Evolutionary conservation across 2,113 vertebrate species (phyloP).

Genomic region (Trogon melanurus): DNA sequence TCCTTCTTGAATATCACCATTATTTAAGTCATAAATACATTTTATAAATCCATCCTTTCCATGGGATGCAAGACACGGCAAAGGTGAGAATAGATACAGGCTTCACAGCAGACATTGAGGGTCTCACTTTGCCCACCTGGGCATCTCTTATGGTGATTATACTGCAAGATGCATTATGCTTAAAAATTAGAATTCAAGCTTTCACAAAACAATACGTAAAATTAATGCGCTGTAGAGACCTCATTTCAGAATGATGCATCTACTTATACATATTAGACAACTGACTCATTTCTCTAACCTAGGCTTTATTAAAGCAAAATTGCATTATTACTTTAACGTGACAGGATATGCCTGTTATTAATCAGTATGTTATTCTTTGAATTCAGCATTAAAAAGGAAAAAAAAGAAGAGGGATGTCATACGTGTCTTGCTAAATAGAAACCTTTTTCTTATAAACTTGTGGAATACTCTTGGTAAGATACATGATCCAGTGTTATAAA

Average conservation of each 20-base stretch:
- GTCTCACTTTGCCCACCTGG: neutral
- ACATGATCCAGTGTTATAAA: neutral
- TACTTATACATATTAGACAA: neutral
- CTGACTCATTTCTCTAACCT: neutral
- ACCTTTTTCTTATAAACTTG: neutral
- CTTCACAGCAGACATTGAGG: fast-evolving
- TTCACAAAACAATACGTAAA: neutral
- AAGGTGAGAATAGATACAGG: neutral
- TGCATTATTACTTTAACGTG: neutral
- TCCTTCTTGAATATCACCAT: neutral
- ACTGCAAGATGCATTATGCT: neutral
- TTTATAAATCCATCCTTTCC: neutral
- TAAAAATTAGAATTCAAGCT: neutral
- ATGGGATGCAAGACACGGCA: neutral
- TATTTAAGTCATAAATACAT: neutral
- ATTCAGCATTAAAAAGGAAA: neutral
- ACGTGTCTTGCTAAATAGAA: conserved; percentile 4
- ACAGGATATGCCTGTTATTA: neutral
- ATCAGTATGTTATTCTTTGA: neutral
- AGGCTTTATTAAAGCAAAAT: neutral
- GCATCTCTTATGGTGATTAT: neutral
- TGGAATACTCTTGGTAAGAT: neutral
- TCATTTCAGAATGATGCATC: neutral
- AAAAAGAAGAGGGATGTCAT: neutral
- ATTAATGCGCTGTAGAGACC: neutral